These are phyloP conservation scores for Heliangelus exortis DNA, from an alignment of 2,797 vertebrate species.

Conservation along the genomic window DNA sequence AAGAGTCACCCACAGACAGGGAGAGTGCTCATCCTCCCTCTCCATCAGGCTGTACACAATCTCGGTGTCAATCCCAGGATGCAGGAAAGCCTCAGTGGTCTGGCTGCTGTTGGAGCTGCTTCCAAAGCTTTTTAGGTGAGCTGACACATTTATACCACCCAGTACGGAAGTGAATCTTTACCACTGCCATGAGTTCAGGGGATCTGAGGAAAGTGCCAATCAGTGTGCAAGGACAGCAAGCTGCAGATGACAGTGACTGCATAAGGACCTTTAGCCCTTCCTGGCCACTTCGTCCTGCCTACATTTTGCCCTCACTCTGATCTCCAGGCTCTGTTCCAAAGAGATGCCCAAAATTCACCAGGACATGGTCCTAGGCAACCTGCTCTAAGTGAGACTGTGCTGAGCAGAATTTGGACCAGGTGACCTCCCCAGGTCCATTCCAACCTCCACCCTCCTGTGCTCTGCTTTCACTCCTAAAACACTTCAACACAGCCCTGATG, in stretches of 20 bases:
- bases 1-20: fast-evolving
- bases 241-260: background rate
- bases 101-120: background rate
- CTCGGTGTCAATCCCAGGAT: fast-evolving
- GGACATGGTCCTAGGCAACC: background rate
- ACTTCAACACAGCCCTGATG: background rate
- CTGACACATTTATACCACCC: background rate
- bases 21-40: background rate
- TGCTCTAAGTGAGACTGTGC: background rate
- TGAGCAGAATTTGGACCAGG: background rate
- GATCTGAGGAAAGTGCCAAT: background rate
- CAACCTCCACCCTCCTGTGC: background rate
- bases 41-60: fast-evolving
- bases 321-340: background rate
- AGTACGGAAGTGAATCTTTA: background rate
- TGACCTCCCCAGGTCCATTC: background rate
- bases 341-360: background rate
- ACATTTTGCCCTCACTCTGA: background rate
- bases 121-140: background rate
- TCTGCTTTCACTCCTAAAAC: background rate
- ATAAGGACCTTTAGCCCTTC: background rate
- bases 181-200: background rate
- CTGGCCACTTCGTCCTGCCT: background rate
- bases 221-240: background rate
- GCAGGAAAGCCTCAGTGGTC: background rate